Evolutionary conservation across 1,140 invertebrate species (phyloP).

Genomic region (Drosophila subobscura): DNA sequence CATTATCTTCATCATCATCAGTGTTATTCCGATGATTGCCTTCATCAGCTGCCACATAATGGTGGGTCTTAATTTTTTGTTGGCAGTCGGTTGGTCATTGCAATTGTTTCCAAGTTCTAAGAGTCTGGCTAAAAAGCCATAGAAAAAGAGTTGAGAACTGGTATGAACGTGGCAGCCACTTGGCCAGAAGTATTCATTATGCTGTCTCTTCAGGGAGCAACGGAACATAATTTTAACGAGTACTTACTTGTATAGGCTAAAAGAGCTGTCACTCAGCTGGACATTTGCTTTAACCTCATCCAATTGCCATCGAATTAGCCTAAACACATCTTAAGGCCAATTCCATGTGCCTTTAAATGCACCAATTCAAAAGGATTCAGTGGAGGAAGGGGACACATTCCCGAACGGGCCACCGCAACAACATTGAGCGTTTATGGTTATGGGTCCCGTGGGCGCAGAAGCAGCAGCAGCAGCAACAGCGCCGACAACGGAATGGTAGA

Average conservation of each 20-base stretch:
- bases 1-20: constrained; percentile 61
- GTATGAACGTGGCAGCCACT: constrained; percentile 1
- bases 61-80: constrained; percentile 66
- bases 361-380: constrained; percentile 46
- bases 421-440: constrained; percentile 67
- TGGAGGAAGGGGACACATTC: constrained; percentile 5
- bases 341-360: constrained; percentile 60
- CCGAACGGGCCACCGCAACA: constrained; percentile 26
- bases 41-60: constrained; percentile 74
- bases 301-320: constrained; percentile 9
- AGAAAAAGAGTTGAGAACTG: constrained; percentile 37
- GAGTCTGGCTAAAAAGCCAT: constrained; percentile 38
- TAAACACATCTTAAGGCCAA: constrained; percentile 51
- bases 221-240: no score
- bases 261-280: background rate
- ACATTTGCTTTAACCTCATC: background rate
- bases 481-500: constrained; percentile 1
- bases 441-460: constrained; percentile 66
- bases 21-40: constrained; percentile 57
- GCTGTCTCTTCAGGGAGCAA: background rate
- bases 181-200: constrained; percentile 8
- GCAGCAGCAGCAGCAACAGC: constrained; percentile 41
- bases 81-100: constrained; percentile 42
- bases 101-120: constrained; percentile 58
- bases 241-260: background rate